phyloP scores from a whole-genome alignment of 2,797 vertebrate genomes.

The Helicolenus hilgendorfi region DNA sequence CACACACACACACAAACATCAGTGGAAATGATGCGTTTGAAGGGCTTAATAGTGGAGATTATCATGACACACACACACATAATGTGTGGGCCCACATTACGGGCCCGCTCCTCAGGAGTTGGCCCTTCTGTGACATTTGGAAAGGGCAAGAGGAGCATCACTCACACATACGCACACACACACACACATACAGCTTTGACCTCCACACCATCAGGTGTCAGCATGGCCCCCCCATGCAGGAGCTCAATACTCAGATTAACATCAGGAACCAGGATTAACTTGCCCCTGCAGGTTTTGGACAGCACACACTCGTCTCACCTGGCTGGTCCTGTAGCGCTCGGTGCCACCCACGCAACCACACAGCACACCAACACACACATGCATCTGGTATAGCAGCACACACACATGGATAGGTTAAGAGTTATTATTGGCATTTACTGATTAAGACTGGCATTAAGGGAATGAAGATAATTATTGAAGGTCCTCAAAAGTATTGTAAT shows the following conservation, averaged over 20 bases:
- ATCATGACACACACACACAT: slow-evolving; percentile 30
- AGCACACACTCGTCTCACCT: slow-evolving; percentile 75
- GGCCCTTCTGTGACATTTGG: slow-evolving; percentile 86
- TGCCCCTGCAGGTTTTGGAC: slow-evolving; percentile 79
- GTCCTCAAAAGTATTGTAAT: background rate
- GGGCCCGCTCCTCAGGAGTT: slow-evolving; percentile 73
- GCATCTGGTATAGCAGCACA: background rate
- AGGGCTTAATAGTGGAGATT: slow-evolving; percentile 63
- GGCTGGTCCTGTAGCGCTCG: slow-evolving; percentile 45
- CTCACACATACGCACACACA: slow-evolving; percentile 50
- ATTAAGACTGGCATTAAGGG: background rate
- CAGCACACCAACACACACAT: slow-evolving; percentile 7
- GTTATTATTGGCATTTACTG: slow-evolving; percentile 34
- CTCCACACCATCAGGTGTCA: slow-evolving; percentile 86
- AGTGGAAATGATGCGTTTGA: slow-evolving; percentile 54
- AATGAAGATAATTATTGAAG: background rate
- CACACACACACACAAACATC: slow-evolving; percentile 20
- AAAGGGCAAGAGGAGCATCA: slow-evolving; percentile 81
- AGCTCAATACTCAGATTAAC: slow-evolving; percentile 85
- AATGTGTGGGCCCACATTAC: slow-evolving; percentile 66
- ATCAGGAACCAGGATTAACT: slow-evolving; percentile 82
- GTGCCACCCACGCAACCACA: slow-evolving; percentile 52
- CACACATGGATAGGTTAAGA: background rate
- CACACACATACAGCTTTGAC: slow-evolving; percentile 71
- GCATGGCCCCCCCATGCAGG: slow-evolving; percentile 58